These are phyloP conservation scores for Pollenia angustigena DNA, from an alignment of 2,888 invertebrate species.

Conservation along the genomic window DNA sequence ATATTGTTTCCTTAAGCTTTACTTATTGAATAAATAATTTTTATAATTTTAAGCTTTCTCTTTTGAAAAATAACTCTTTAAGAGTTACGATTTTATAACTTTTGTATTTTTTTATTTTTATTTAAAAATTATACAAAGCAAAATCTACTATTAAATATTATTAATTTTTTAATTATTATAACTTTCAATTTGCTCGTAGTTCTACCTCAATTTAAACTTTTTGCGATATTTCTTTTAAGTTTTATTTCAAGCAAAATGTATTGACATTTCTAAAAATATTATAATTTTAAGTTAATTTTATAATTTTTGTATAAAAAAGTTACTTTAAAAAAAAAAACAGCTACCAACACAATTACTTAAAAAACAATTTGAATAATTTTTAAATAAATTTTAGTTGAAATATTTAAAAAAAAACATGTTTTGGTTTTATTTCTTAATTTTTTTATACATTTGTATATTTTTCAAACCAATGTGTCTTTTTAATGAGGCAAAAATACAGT, in stretches of 20 bases:
- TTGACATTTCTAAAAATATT: constrained; percentile 18
- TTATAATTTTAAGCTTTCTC: not conserved
- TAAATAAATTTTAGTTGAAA: constrained; percentile 73
- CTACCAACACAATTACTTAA: constrained; percentile 40
- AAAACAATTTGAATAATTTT: constrained; percentile 59
- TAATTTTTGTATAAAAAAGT: constrained; percentile 55
- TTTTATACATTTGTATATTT: not conserved
- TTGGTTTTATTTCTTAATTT: constrained; percentile 1
- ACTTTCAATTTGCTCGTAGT: constrained; percentile 21
- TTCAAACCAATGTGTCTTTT: not conserved
- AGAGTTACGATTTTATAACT: constrained; percentile 49
- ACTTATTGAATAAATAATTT: constrained; percentile 67
- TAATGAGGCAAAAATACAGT: not conserved
- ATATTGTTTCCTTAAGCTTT: constrained; percentile 59
- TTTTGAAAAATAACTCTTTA: constrained; percentile 62
- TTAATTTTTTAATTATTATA: constrained; percentile 30
- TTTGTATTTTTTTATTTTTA: not conserved
- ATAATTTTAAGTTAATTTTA: constrained; percentile 44
- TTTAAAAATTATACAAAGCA: not conserved
- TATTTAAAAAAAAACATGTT: constrained; percentile 57
- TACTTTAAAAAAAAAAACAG: constrained; percentile 19
- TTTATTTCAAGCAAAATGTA: constrained; percentile 15
- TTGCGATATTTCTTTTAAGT: constrained; percentile 62
- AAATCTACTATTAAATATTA: not conserved
- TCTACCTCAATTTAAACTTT: constrained; percentile 64